phyloP scores from a whole-genome alignment of 1,140 invertebrate genomes.

The Archivesica marissinica region DNA sequence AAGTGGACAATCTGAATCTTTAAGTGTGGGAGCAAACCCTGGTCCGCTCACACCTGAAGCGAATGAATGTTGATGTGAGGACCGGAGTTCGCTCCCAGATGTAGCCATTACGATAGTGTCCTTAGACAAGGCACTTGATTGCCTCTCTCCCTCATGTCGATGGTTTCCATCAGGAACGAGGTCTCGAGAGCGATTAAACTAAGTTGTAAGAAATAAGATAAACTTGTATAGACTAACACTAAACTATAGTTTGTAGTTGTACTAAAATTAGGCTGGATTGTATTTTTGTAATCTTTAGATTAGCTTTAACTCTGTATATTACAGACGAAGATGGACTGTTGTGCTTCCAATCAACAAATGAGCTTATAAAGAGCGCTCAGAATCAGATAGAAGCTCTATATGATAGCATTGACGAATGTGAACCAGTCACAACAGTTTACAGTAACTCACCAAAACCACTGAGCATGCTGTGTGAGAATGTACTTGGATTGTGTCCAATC shows the following conservation, averaged over 20 bases:
- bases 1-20: too few relatives aligned
- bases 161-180: too few relatives aligned
- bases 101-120: too few relatives aligned
- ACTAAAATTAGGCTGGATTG: background rate
- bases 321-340: background rate
- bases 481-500: background rate
- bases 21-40: too few relatives aligned
- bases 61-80: too few relatives aligned
- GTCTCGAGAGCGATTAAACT: too few relatives aligned
- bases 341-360: background rate
- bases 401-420: slow-evolving; percentile 20
- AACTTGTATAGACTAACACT: too few relatives aligned
- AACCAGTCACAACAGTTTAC: background rate
- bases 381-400: slow-evolving; percentile 44
- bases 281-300: background rate
- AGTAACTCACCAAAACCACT: slow-evolving; percentile 9
- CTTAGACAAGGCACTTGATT: too few relatives aligned
- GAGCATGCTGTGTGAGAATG: slow-evolving; percentile 27
- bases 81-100: too few relatives aligned
- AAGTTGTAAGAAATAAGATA: too few relatives aligned
- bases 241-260: background rate
- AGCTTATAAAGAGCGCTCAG: background rate
- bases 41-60: too few relatives aligned
- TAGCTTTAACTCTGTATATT: background rate
- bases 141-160: too few relatives aligned